These are phyloP conservation scores for Cosmia pyralina DNA, from an alignment of 2,888 invertebrate species.

Conservation along the genomic window DNA sequence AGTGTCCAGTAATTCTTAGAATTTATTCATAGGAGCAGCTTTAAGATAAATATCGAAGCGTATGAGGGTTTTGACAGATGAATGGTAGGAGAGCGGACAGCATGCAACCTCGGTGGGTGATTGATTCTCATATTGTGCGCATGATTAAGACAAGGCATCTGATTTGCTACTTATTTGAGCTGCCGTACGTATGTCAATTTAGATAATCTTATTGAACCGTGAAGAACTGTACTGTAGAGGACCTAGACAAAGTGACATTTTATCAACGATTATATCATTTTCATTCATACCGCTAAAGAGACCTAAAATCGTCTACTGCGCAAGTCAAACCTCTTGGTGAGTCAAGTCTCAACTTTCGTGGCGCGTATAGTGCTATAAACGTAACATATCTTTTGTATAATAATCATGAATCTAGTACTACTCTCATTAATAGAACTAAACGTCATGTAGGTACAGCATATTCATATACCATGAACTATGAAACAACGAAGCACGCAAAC, in stretches of 20 bases:
- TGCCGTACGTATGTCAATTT: neutral
- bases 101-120: conserved; percentile 21
- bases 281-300: no score
- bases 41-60: conserved; percentile 45
- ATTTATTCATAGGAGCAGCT: conserved; percentile 19
- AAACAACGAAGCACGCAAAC: neutral
- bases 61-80: conserved; percentile 51
- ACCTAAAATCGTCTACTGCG: no score
- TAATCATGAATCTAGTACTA: no score
- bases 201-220: neutral
- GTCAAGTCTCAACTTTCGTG: no score
- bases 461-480: neutral
- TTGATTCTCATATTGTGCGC: conserved; percentile 49
- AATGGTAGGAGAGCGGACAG: conserved; percentile 31
- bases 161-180: conserved; percentile 18
- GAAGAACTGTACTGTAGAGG: neutral
- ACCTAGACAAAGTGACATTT: neutral
- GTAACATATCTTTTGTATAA: no score
- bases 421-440: neutral
- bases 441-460: neutral
- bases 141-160: conserved; percentile 29
- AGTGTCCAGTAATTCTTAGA: conserved; percentile 27
- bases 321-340: no score
- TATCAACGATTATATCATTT: no score
- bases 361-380: no score